Base-by-base conservation (phyloP, 2,888 invertebrate species). In the Tipula helvola region DNA sequence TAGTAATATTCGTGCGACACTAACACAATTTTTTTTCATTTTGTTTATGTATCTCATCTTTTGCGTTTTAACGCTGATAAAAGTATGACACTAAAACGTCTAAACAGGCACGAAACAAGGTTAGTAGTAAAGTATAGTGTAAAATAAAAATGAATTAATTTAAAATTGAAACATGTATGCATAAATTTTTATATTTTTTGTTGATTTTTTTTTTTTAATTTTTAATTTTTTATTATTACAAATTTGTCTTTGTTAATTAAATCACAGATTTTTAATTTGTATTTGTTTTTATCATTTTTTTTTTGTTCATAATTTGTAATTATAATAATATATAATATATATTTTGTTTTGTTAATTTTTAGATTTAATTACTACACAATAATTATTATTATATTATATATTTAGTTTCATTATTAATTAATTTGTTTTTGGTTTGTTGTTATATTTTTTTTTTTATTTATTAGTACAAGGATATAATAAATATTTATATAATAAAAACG, bases 221-320 rank as follows among this genome's bases (percentile, higher is more conserved):
- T 71, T 71, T 71, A 28, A 57, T 28, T 71, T 83, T 84, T 84
- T 39, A 84, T 84, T 84, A 84, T 84, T 84, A 84, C 84, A 84
- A 84, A 84, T 84, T 84, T 84, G 84, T 84, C 41, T 84, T 36
- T 84, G 36, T 84, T 71, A 71, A 71, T 71, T 84, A 84, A 84
- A 84, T 84, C 84, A 84, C 84, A 84, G 84, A 84, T 84, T 84
- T 84, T 84, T 84, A 84, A 84, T 84, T 84, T 84, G 84, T 84
- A 84, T 84, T 84, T 41, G 41, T 84, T 84, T 84, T 84, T 39
- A 84, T 71, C 71, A 71, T 71, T 16, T 57, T 57, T 39, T 39
- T 39, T 39, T 39, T 52, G 16, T 71, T 71, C 71, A 71, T 71
- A 71, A 71, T 71, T 39, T 84, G 36, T 84, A 84, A 84, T 83